These are phyloP conservation scores for Helicolenus hilgendorfi DNA, from an alignment of 2,797 vertebrate species.

Conservation along the genomic window DNA sequence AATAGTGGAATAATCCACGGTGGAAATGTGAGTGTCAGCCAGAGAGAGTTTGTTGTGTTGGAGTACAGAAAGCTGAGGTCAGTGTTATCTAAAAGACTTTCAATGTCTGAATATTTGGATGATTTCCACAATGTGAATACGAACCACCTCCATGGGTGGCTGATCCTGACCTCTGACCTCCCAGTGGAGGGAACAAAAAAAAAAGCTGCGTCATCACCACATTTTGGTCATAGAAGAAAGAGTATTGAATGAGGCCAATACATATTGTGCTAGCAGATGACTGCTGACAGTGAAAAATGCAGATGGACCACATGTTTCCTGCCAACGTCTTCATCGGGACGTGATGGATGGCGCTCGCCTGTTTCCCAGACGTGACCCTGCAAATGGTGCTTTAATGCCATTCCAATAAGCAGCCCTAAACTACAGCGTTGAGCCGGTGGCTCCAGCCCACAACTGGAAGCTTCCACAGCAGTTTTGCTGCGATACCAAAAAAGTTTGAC, in stretches of 20 bases:
- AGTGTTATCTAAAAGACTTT: not conserved
- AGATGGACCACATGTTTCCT: conserved; percentile 48
- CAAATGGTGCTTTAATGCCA: conserved; percentile 56
- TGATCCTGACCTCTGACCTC: not conserved
- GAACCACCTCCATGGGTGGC: not conserved
- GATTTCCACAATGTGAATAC: not conserved
- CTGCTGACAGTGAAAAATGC: conserved; percentile 44
- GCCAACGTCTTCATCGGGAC: conserved; percentile 53
- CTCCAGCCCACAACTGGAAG: conserved; percentile 50
- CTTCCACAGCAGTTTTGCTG: not conserved
- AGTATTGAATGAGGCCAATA: not conserved
- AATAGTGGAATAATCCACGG: not conserved
- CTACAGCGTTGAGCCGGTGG: conserved; percentile 44
- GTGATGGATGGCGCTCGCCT: conserved; percentile 61
- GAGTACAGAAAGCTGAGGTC: too few species aligned
- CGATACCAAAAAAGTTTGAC: conserved; percentile 22
- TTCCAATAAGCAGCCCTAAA: conserved; percentile 62
- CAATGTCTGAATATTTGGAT: not conserved
- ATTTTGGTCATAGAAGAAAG: not conserved
- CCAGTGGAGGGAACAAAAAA: not conserved
- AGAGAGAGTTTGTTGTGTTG: too few species aligned
- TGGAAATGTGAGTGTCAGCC: too few species aligned
- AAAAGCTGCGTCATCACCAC: not conserved
- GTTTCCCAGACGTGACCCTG: conserved; percentile 50
- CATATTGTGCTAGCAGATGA: conserved; percentile 25